These are phyloP conservation scores for Adela reaumurella DNA, from an alignment of 2,888 invertebrate species.

Conservation along the genomic window DNA sequence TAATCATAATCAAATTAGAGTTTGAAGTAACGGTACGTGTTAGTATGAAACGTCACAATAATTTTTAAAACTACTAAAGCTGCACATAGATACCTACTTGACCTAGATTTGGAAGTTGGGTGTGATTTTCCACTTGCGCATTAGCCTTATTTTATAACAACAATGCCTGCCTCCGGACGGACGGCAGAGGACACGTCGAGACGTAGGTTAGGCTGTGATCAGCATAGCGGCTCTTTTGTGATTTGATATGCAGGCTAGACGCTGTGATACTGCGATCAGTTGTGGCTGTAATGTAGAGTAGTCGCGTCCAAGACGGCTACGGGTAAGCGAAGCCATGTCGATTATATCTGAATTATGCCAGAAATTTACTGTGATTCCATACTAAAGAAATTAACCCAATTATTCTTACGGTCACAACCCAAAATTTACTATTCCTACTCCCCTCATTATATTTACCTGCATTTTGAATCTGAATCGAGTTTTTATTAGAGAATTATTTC, in stretches of 20 bases:
- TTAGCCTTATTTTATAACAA: constrained; percentile 27
- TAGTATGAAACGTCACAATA: constrained; percentile 6
- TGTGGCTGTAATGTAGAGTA: constrained; percentile 43
- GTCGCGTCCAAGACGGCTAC: constrained; percentile 30
- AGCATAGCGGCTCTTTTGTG: constrained; percentile 45
- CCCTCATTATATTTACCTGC: constrained; percentile 16
- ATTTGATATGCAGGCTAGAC: constrained; percentile 52
- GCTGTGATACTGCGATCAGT: constrained; percentile 52
- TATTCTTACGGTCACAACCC: background rate
- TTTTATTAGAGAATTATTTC: constrained; percentile 39
- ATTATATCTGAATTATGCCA: constrained; percentile 3
- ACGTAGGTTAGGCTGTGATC: constrained; percentile 52
- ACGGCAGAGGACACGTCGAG: no score
- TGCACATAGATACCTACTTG: constrained; percentile 29
- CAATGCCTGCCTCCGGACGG: constrained; percentile 14
- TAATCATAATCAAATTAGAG: background rate
- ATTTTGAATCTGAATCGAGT: constrained; percentile 37
- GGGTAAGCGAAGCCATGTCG: constrained; percentile 20
- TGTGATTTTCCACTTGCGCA: constrained; percentile 36
- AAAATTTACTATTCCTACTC: background rate
- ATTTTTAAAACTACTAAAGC: constrained; percentile 13
- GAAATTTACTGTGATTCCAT: background rate
- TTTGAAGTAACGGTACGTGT: constrained; percentile 3
- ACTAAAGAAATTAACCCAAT: background rate
- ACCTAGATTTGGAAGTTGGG: constrained; percentile 33